Percentiles rank a stretch among this genome's conserved stretches.
These are phyloP conservation scores for Palythoa grandiflora DNA, from an alignment of 92 coral and sea anemone species.

Conservation along the genomic window DNA sequence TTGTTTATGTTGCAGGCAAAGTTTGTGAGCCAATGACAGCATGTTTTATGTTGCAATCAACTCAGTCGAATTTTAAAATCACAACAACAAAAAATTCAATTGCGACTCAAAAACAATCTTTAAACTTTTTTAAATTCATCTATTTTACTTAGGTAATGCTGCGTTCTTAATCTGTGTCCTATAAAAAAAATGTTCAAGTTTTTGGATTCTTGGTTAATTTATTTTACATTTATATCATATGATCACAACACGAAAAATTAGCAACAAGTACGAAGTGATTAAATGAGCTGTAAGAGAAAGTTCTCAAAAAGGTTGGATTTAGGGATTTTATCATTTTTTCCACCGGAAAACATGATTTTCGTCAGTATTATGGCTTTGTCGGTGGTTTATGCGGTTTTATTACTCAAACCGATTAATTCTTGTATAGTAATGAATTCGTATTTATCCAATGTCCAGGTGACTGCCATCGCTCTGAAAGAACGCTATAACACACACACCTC, in stretches of 20 bases:
- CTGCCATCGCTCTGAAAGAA: neutral
- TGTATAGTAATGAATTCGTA: neutral
- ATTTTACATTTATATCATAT: neutral
- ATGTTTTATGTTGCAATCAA: neutral
- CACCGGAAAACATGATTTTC: neutral
- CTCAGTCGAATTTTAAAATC: neutral
- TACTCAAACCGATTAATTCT: neutral
- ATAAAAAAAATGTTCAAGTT: neutral
- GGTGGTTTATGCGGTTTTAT: slow-evolving; percentile 19
- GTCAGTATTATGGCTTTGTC: neutral
- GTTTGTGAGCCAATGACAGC: neutral
- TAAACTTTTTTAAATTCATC: slow-evolving; percentile 23
- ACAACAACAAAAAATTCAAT: neutral
- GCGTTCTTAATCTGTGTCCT: slow-evolving; percentile 2
- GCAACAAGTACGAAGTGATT: neutral
- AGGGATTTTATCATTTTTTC: neutral
- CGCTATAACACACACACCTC: neutral
- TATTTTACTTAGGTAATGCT: neutral
- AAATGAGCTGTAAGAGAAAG: neutral
- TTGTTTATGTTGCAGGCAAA: too few relatives aligned
- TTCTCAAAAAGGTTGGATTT: neutral
- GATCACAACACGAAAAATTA: neutral
- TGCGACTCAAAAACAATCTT: neutral
- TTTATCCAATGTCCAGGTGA: neutral
- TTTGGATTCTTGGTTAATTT: neutral